These are phyloP conservation scores for Gallinago undulata DNA, from an alignment of 2,113 vertebrate genomes.

Conservation along the genomic window DNA sequence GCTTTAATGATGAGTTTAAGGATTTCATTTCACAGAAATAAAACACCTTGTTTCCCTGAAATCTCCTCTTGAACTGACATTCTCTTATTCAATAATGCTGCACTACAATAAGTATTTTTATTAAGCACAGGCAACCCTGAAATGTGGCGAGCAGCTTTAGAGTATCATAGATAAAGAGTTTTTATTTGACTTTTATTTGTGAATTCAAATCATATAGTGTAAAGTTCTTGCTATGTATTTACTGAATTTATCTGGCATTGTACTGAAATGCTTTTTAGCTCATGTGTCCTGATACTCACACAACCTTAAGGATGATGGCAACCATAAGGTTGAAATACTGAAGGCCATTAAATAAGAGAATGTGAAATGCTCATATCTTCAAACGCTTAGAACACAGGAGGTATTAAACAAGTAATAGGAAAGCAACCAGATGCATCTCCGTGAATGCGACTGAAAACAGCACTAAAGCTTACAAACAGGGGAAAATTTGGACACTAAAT, in stretches of 20 bases:
- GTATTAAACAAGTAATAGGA: neutral
- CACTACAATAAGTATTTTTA: neutral
- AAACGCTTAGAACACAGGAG: neutral
- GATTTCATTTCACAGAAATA: neutral
- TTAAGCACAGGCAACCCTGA: neutral
- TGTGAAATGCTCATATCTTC: neutral
- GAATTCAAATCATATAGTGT: neutral
- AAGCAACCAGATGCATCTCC: neutral
- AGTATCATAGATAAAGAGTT: neutral
- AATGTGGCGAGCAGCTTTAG: neutral
- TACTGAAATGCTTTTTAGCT: neutral
- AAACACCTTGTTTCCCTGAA: neutral
- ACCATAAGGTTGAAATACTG: constrained; percentile 26
- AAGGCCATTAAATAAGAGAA: neutral
- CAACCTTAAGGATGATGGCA: neutral
- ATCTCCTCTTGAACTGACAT: neutral
- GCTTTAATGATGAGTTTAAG: neutral
- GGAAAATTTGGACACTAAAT: neutral
- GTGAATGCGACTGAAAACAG: neutral
- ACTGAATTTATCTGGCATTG: constrained; percentile 23
- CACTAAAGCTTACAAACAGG: neutral
- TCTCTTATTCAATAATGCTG: neutral
- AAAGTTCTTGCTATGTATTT: neutral
- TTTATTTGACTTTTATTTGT: neutral
- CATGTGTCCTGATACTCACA: neutral